Evolutionary conservation across 2,888 invertebrate genomes (phyloP), one percentile per base, ranked within the genome.

Genomic region (Watsonalla binaria): DNA sequence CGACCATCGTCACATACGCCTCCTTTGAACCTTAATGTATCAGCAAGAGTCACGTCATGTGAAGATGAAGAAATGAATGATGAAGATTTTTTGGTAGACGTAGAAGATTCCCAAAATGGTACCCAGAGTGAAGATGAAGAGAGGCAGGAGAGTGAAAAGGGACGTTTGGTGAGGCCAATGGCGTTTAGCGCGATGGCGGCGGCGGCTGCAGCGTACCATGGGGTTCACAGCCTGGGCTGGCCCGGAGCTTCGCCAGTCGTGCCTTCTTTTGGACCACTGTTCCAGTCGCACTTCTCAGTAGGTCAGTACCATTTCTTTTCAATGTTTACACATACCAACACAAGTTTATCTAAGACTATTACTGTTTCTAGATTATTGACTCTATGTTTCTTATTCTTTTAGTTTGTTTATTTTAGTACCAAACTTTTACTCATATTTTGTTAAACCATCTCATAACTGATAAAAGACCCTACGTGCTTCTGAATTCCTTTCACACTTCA

Each of bases 101-200:
- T 96, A 11, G 96, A 96, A 78, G 96, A 96, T 71, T 85, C 95
- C 72, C 93, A 93, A 70, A 92, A 92, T 58, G 93, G 93, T 51
- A 67, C 65, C 11, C 78, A 78, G 53, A 88, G 88, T 70, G 92
- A 92, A 63, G 90, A 92, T 54, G 90, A 90, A 49, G 90, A 90
- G 53, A 76, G 86, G 63, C 72, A 73, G 46, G 67, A 70, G 46
- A 75, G 68, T 48, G 86, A 84, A 54, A 86, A 87, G 61, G 82
- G 88, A 54, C 83, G 82, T 59, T 59, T 88, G 69, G 95, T 96
- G 58, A 82, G 95, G 66, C 95, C 95, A 61, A 95, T 95, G 56
- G 95, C 95, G 15, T 95, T 95, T 83, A 95, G 94, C 73, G 81
- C 82, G 54, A 74, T 94, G 54, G 93, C 94, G 49, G 94, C 94